Conservation (phyloP, 2,888 invertebrate species). For the Scaptomyza polygonia region DNA sequence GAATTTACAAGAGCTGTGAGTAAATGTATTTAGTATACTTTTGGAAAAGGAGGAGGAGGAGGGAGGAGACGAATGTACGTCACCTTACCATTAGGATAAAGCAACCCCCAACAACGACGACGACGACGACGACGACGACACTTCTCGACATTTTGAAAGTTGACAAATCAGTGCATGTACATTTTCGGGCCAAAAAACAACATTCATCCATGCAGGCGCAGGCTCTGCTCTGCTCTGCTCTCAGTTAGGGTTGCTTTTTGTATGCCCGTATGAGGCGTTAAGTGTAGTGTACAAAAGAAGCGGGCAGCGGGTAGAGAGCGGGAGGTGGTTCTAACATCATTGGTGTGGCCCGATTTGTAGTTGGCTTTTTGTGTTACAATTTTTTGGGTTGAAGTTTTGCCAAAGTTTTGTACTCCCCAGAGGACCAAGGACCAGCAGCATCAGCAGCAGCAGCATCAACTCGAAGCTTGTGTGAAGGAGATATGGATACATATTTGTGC, state of each 20-base stretch:
- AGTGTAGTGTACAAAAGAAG: background rate
- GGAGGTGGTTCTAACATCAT: slow-evolving; percentile 15
- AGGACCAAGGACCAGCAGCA: slow-evolving; percentile 66
- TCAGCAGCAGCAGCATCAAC: too few species aligned
- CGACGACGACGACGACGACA: slow-evolving; percentile 57
- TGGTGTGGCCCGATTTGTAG: slow-evolving; percentile 67
- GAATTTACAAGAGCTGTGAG: too few species aligned
- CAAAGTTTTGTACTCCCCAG: slow-evolving; percentile 70
- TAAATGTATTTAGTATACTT: slow-evolving; percentile 75
- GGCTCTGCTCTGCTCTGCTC: too few species aligned
- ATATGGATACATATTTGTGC: slow-evolving; percentile 22
- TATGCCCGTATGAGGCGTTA: slow-evolving; percentile 17
- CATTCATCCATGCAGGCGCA: slow-evolving; percentile 1
- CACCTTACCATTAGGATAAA: slow-evolving; percentile 62
- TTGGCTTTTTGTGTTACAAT: slow-evolving; percentile 71
- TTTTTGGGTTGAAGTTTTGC: slow-evolving; percentile 48
- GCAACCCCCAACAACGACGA: slow-evolving; percentile 58
- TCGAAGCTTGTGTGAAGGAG: background rate
- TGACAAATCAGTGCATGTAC: slow-evolving; percentile 80
- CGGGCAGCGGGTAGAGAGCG: background rate
- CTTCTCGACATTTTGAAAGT: slow-evolving; percentile 81
- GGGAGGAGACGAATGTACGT: slow-evolving; percentile 23
- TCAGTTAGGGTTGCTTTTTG: slow-evolving; percentile 56
- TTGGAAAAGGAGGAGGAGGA: background rate
- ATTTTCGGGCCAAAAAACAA: slow-evolving; percentile 20